Base-by-base conservation (phyloP, 2,797 vertebrate species). In the Anomalospiza imberbis region DNA sequence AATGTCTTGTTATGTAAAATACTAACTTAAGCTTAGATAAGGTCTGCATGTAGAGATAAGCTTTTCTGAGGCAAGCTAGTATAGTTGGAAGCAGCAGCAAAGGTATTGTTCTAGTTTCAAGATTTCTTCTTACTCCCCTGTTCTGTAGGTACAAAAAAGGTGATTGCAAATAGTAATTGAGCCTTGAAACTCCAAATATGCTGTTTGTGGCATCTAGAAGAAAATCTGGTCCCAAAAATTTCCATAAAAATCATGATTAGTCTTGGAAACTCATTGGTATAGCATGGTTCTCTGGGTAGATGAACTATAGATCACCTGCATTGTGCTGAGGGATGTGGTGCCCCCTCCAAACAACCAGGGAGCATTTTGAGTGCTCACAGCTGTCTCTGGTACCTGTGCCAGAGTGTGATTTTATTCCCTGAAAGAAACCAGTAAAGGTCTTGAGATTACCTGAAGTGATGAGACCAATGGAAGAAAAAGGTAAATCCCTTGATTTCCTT, bases 261-360 rank as follows among this genome's bases (percentile, higher is more conserved):
- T 76, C 63, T 86, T 81, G 21, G 63, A 88, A 84, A 48, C 9
- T 62, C 29, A 5, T 38, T 54, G 15, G 8, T 55, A 15, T 55
- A 26, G 15, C 13, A 2, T 34, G 21, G 17, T 72, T 54, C 38
- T 85, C 22, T 60, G 73, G 60, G 29, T 5, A 63, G 63, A 28
- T 9, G 42, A 60, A 31, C 40, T 3, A 3, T 11, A 11, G 51
- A 26, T n/a, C 9, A 8, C 63, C 45, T 22, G n/a, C 7, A 6
- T 32, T 57, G 22, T 31, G 18, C 47, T 22, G 34, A 48, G 31
- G n/a, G 5, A 45, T 0, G 0, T 12, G 14, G 2, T 66, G 36
- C 11, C 22, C 18, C 25, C 18, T 32, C n/a, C 5, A 4, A 83
- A 31, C 17, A 67, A 32, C 26, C 2, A 1, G 7, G 19, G 25